Base-by-base conservation (phyloP, 2,797 vertebrate species). In the Myioborus miniatus region DNA sequence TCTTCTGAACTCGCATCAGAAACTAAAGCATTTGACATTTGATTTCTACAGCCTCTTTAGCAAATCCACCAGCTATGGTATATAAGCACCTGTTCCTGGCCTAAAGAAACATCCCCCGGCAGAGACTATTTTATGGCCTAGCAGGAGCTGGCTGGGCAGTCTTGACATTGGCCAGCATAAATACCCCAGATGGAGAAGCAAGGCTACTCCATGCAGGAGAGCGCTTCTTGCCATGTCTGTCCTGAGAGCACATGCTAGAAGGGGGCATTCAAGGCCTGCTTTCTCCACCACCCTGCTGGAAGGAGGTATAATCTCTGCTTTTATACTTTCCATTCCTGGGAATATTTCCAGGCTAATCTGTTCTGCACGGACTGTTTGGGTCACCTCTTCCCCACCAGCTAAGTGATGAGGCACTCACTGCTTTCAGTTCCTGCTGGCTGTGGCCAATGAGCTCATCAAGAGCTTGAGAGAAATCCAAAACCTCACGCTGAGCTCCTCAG, bases 381-480 rank as follows among this genome's bases (percentile, higher is more conserved):
- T 37, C 1, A 3, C n/a, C 74, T 71, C 77, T 95, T 32, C 46
- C 41, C 56, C 0, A 0, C 78, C 63, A 69, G 72, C 32, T 14
- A 58, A 90, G 55, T 21, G 70, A 65, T 68, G 67, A 93, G 63
- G 34, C 41, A 52, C 44, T 93, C 50, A 36, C 1, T 75, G 87
- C 68, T 74, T 94, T 87, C 75, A 83, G 58, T 32, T 46, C 79
- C 70, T 80, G 75, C 44, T 84, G 75, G 52, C 53, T 91, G 58
- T 85, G 82, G 70, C 75, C 71, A 85, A 43, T 43, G 87, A 85
- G 87, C 89, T 91, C 91, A 94, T 77, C 91, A 78, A 88, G 39
- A 89, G 69, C 36, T 78, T 86, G 72, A 92, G 76, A 89, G 55
- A 85, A 78, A 88, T 85, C 94, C 87, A 95, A 85, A 85, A 76